phyloP scores from a whole-genome alignment of 1,140 invertebrate species.

The Drosophila bocki region DNA sequence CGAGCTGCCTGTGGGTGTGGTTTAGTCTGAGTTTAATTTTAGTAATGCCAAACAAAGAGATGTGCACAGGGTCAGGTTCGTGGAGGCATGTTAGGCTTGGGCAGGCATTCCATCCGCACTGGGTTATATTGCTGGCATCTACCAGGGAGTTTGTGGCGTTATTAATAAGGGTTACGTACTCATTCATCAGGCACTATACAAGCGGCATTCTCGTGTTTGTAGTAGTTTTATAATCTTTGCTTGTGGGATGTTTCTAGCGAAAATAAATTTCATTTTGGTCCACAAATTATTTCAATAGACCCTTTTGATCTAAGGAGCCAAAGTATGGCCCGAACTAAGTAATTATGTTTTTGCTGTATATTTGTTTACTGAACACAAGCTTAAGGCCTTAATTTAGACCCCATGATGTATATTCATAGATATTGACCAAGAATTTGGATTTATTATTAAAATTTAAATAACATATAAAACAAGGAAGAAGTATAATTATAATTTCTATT shows the following conservation, averaged over 20 bases:
- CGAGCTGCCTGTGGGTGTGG: slow-evolving; percentile 74
- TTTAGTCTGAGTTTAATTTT: slow-evolving; percentile 71
- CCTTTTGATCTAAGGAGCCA: background rate
- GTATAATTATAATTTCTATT: no score
- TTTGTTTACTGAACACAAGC: background rate
- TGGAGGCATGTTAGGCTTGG: background rate
- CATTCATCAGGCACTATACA: slow-evolving; percentile 7
- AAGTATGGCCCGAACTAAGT: background rate
- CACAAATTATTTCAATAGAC: background rate
- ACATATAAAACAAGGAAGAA: no score
- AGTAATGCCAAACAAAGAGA: slow-evolving; percentile 55
- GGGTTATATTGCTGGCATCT: slow-evolving; percentile 13
- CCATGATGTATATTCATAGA: no score
- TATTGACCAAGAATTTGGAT: no score
- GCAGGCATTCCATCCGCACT: slow-evolving; percentile 18
- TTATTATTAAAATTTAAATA: no score
- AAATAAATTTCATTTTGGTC: background rate
- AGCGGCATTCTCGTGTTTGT: slow-evolving; percentile 1
- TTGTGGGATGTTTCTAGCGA: background rate
- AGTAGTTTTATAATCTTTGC: background rate
- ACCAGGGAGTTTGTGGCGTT: slow-evolving; percentile 12
- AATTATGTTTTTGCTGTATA: background rate
- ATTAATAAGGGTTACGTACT: background rate
- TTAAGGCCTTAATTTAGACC: background rate
- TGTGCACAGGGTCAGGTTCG: slow-evolving; percentile 37